Evolutionary conservation across 2,797 vertebrate genomes (phyloP).

Genomic region (Manis crassicaudata): DNA sequence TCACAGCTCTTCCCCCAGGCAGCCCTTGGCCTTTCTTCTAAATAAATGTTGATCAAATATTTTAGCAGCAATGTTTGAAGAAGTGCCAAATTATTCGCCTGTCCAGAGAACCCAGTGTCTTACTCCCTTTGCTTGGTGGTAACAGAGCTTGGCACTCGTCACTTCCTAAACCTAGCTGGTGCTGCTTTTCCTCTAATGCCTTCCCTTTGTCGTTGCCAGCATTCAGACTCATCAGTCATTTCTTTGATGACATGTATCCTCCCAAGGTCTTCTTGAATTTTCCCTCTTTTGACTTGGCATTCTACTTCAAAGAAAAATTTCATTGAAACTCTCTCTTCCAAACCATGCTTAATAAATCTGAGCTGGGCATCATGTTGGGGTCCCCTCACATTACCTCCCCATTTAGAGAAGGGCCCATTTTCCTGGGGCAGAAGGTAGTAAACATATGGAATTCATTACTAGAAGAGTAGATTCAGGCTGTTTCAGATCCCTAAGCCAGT

Average conservation of each 20-base stretch:
- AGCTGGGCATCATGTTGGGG: background rate
- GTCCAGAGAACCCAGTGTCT: conserved; percentile 18
- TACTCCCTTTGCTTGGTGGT: background rate
- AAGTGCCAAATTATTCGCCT: background rate
- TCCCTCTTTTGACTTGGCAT: conserved; percentile 14
- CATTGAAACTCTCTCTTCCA: background rate
- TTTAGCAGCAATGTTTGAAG: conserved; percentile 28
- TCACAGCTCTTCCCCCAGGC: background rate
- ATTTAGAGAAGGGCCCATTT: conserved; percentile 20
- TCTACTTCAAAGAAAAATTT: conserved; percentile 27
- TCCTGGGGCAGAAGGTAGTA: background rate
- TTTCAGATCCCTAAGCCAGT: conserved; percentile 73
- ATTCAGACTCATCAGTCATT: conserved; percentile 52
- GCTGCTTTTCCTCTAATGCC: background rate
- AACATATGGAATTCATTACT: conserved; percentile 75
- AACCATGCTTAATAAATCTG: background rate
- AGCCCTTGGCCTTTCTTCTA: conserved; percentile 16
- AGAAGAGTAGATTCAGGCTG: conserved; percentile 59
- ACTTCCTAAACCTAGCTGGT: background rate
- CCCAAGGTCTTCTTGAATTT: conserved; percentile 49
- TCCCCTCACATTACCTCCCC: background rate
- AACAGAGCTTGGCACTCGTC: conserved; percentile 48
- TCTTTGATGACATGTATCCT: conserved; percentile 48
- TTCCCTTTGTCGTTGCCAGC: background rate
- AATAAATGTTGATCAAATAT: conserved; percentile 39